A percentile compares a stretch with the other conserved stretches of the same genome.
phyloP scores from a whole-genome alignment of 2,888 invertebrate species.

The Pomacea canaliculata region DNA sequence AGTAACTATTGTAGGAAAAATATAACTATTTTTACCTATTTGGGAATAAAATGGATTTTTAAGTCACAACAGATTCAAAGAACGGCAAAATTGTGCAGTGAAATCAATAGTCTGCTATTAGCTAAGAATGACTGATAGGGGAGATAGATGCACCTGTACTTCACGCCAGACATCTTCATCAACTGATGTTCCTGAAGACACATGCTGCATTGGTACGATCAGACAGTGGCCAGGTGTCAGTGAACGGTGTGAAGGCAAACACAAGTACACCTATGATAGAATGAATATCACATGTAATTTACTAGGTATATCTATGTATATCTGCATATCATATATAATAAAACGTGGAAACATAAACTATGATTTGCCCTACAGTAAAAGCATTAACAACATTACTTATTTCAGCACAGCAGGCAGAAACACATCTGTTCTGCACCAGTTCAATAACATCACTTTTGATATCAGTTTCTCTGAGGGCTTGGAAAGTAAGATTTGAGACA shows the following conservation, averaged over 20 bases:
- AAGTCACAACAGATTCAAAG: too few species aligned
- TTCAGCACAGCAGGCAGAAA: not conserved
- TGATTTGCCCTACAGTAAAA: not conserved
- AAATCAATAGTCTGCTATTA: too few species aligned
- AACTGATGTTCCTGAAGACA: conserved; percentile 82
- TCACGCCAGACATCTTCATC: conserved; percentile 97
- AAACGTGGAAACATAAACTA: too few species aligned
- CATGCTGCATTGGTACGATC: conserved; percentile 87
- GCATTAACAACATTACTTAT: not conserved
- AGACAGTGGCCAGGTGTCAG: conserved; percentile 87
- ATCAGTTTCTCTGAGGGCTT: too few species aligned
- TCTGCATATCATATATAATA: not conserved
- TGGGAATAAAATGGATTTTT: too few species aligned
- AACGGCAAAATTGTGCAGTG: too few species aligned
- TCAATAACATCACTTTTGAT: not conserved
- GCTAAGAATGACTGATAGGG: too few species aligned
- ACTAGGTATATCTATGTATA: not conserved
- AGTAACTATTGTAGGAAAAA: too few species aligned
- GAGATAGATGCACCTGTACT: conserved; percentile 75
- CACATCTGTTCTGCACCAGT: not conserved
- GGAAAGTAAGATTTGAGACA: too few species aligned
- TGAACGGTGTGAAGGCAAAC: conserved; percentile 84
- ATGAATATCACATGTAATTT: not conserved
- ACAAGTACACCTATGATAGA: conserved; percentile 77
- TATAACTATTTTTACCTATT: too few species aligned